Evolutionary conservation across 2,888 invertebrate species (phyloP).

Genomic region (Nymphalis polychloros): DNA sequence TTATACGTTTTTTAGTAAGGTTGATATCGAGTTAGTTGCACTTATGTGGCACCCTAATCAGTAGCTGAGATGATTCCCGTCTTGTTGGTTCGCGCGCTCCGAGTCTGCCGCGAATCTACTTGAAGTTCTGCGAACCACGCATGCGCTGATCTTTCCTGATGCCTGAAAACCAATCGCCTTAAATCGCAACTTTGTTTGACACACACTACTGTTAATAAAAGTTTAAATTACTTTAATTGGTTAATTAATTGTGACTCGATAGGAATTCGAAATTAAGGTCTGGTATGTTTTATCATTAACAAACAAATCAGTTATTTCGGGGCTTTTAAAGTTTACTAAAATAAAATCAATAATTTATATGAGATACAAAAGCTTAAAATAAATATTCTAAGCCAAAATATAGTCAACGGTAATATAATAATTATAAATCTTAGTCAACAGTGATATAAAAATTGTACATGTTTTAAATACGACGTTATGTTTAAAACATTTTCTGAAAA

Average conservation of each 20-base stretch:
- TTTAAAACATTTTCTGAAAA: no score
- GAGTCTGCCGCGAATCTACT: conserved; percentile 43
- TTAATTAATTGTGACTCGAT: conserved; percentile 4
- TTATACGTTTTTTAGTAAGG: conserved; percentile 9
- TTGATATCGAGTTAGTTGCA: conserved; percentile 11
- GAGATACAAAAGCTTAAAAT: no score
- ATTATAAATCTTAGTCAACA: no score
- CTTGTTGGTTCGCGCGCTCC: conserved; percentile 45
- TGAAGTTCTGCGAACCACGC: conserved; percentile 44
- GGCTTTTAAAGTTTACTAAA: no score
- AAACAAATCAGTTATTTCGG: not conserved
- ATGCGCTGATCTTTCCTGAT: conserved; percentile 47
- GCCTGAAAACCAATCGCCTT: conserved; percentile 41
- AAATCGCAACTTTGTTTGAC: conserved; percentile 34
- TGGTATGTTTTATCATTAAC: conserved; percentile 10
- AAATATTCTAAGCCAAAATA: no score
- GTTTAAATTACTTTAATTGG: conserved; percentile 34
- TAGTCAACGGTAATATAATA: no score
- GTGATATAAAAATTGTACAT: no score
- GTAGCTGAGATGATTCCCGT: conserved; percentile 42
- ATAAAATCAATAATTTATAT: no score
- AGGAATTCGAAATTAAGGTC: conserved; percentile 19
- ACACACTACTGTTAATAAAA: conserved; percentile 30
- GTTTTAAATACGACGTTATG: no score
- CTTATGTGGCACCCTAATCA: conserved; percentile 18